Evolutionary conservation across 2,113 vertebrate genomes (phyloP), one percentile per base, ranked within the genome.

Genomic region (Acanthochromis polyacanthus): DNA sequence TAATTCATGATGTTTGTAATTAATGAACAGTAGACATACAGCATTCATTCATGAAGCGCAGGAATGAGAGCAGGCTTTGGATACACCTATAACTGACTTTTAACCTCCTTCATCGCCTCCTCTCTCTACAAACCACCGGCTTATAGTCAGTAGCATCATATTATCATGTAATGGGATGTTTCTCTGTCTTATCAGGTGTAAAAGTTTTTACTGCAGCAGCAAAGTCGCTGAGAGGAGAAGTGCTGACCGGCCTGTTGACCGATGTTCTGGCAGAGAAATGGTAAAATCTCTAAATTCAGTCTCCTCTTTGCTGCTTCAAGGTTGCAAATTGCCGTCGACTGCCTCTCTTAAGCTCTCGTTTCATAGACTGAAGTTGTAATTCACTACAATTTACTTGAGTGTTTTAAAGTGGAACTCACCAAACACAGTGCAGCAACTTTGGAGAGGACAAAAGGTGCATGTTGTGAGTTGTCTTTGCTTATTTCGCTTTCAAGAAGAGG

Each of bases 191-290:
- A 70, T 4, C 90, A 98, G 96, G 77, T 32, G 89, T 89, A 14
- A 74, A 92, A 36, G 66, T 91, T 58, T 98, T 98, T 53, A 76
- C 78, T 65, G 93, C 95, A 90, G 96, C 96, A 32, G 96, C 93
- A 63, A 89, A 69, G 73, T 75, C 84, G 6, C 82, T 99, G 51
- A 93, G 93, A 78, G 98, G 96, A 78, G 93, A 86, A 5, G 82
- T 94, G 45, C 91, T 87, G 38, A 94, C 88, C 28, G 97, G 94
- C 65, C 81, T 96, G 79, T 95, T 98, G 92, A 92, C 91, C 0
- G 94, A 94, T 78, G 92, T 89, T 20, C 93, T 95, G 71, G 93
- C 93, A 20, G 70, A 90, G 25, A 75, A 87, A 89, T 95, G 94
- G 95, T 95, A 91, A 30, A 17, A 0, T 25, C 81, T 82, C 10